Base-by-base conservation (phyloP, 1,140 invertebrate species). In the Caenorhabditis inopinata region DNA sequence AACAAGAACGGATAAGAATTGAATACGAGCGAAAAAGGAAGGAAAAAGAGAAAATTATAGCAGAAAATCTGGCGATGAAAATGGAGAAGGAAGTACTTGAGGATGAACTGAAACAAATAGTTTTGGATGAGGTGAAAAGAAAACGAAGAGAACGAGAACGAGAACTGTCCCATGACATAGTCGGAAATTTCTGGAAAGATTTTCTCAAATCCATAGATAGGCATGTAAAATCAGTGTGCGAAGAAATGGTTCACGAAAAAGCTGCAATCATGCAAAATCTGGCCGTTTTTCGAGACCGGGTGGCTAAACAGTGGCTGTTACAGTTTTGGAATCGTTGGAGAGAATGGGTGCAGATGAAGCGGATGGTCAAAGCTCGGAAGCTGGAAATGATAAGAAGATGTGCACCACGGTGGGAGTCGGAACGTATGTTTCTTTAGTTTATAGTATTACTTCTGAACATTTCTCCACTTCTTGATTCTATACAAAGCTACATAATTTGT, bases 291-390 rank as follows among this genome's bases (percentile, higher is more conserved):
- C 4, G 58, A 16, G 58, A 68, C 0, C 14, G 58, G 11, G 14
- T 68, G n/a, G 12, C 58, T 11, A 68, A 38, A 21, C 58, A 68
- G 21, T 68, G 58, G 58, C 32, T 68, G 16, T 7, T 68, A 27
- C 58, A 68, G n/a, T 68, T 68, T 21, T 68, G 58, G 58, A 68
- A 68, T 68, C 32, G 58, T 1, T 68, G 58, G 58, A 68, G 58
- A 38, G 58, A 68, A 0, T 68, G 58, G 58, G 58, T 68, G 7
- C 32, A 38, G 21, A 38, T 68, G 11, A 68, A 68, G 32, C 35
- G 38, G 9, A 0, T 16, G 27, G 51, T 12, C 3, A 58, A 58
- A 16, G 9, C 32, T 29, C 6, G 14, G 16, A 58, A 32, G 27
- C n/a, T 23, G 1, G 51, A 58, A 14, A 68, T 68, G 58, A 68